A percentile compares a stretch with the other conserved stretches of the same genome.
Evolutionary conservation across 1,140 invertebrate genomes (phyloP).

Genomic region (Thaumatotibia leucotreta): DNA sequence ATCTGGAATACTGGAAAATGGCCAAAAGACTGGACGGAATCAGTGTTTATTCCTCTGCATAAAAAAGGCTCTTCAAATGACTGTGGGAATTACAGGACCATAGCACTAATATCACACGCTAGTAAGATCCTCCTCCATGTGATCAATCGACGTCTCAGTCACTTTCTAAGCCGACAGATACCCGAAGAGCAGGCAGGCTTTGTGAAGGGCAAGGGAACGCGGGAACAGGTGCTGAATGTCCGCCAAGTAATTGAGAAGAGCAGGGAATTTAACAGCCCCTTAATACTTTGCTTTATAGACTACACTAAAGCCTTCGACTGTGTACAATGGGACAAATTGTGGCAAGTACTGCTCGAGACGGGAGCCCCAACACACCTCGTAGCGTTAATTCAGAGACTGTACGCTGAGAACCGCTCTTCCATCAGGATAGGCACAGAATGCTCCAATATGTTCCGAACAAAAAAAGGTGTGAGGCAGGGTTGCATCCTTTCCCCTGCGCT

Average conservation of each 20-base stretch:
- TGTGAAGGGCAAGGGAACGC: slow-evolving; percentile 24
- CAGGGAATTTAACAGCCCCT: slow-evolving; percentile 2
- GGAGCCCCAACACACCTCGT: slow-evolving; percentile 17
- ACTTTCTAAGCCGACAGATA: slow-evolving; percentile 18
- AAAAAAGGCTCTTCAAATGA: slow-evolving; percentile 24
- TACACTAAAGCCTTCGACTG: slow-evolving; percentile 24
- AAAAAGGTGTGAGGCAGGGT: slow-evolving; percentile 24
- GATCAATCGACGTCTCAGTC: slow-evolving; percentile 18
- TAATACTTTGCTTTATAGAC: too few relatives aligned
- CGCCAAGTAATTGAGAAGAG: slow-evolving; percentile 24
- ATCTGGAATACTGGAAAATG: slow-evolving; percentile 25
- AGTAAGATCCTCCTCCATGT: slow-evolving; percentile 28
- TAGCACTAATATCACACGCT: slow-evolving; percentile 24
- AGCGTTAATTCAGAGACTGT: slow-evolving; percentile 8
- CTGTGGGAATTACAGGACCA: slow-evolving; percentile 17
- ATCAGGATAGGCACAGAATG: slow-evolving; percentile 6
- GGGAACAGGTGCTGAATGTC: slow-evolving; percentile 27
- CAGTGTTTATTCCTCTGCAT: slow-evolving; percentile 20
- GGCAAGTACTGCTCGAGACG: slow-evolving; percentile 15
- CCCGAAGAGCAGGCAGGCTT: slow-evolving; percentile 25
- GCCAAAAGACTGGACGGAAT: slow-evolving; percentile 23
- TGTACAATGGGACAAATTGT: slow-evolving; percentile 18
- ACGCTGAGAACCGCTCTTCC: background rate
- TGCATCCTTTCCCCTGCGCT: slow-evolving; percentile 18
- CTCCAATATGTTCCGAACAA: slow-evolving; percentile 6